These are phyloP conservation scores for Oryzias javanicus DNA, from an alignment of 2,113 vertebrate genomes.

Conservation along the genomic window DNA sequence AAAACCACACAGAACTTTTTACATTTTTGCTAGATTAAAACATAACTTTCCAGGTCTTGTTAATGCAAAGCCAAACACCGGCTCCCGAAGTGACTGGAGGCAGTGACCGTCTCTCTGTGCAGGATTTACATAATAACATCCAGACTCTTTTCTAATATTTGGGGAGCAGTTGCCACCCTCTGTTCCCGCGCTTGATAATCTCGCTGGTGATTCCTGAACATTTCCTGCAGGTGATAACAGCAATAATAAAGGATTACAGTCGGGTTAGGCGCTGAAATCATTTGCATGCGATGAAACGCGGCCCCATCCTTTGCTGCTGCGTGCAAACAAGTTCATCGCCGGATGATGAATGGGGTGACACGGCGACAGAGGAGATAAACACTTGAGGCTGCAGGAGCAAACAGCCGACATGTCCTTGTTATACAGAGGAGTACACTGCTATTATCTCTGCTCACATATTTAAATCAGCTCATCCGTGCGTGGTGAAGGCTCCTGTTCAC, in stretches of 20 bases:
- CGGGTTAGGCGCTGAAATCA: not conserved
- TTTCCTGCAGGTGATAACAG: conserved; percentile 1
- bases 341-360: conserved; percentile 1
- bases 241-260: not conserved
- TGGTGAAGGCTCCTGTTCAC: not conserved
- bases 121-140: not conserved
- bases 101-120: too few relatives aligned
- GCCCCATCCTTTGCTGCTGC: not conserved
- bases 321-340: not conserved
- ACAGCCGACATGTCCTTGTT: conserved; percentile 3
- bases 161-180: not conserved
- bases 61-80: too few relatives aligned
- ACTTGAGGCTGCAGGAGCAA: conserved; percentile 4
- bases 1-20: too few relatives aligned
- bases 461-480: not conserved
- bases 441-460: not conserved
- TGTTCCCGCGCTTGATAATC: not conserved
- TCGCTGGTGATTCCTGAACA: not conserved
- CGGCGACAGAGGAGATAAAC: not conserved
- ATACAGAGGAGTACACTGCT: not conserved
- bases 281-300: not conserved
- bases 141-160: not conserved
- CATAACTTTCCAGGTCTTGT: too few relatives aligned
- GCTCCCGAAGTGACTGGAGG: too few relatives aligned
- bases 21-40: too few relatives aligned